Conservation (phyloP, 2,797 vertebrate genomes). For the Erpetoichthys calabaricus region DNA sequence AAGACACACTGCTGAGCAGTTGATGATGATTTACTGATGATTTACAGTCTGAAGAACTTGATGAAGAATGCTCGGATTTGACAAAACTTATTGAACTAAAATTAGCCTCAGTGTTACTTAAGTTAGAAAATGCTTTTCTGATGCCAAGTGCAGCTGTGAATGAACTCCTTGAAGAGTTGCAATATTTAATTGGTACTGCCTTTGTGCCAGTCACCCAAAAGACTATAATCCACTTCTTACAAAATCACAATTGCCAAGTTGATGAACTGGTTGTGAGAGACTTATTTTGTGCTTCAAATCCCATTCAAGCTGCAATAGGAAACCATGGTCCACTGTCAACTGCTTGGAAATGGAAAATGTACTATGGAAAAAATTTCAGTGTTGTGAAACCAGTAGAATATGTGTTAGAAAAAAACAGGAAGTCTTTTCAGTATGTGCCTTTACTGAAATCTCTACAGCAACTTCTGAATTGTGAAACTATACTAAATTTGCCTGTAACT, state of each 20-base stretch:
- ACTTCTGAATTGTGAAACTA: conserved; percentile 13
- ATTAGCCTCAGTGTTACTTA: conserved; percentile 13
- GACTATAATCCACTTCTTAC: conserved; percentile 12
- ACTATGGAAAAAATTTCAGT: conserved; percentile 15
- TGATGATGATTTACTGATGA: conserved; percentile 7
- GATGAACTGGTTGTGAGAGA: conserved; percentile 10
- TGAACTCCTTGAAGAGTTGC: conserved; percentile 16
- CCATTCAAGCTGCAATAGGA: conserved; percentile 13
- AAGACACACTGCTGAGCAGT: background rate
- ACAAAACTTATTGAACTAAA: conserved; percentile 10
- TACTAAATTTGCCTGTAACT: conserved; percentile 12
- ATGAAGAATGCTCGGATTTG: conserved; percentile 7
- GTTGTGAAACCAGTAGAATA: conserved; percentile 18
- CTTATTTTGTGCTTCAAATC: conserved; percentile 9
- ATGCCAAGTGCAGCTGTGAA: conserved; percentile 12
- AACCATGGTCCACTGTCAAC: conserved; percentile 13
- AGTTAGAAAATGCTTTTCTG: conserved; percentile 16
- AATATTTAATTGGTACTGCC: conserved; percentile 11
- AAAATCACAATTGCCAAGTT: conserved; percentile 11
- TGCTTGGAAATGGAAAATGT: conserved; percentile 13
- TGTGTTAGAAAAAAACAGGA: conserved; percentile 17
- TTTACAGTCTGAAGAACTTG: conserved; percentile 1
- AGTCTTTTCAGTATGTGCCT: conserved; percentile 21
- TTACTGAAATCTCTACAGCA: conserved; percentile 18
- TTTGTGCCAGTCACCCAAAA: conserved; percentile 11